A percentile compares a stretch with the other conserved stretches of the same genome.
Conservation (phyloP, 2,113 vertebrate species). For the Tychaedon coryphoeus region DNA sequence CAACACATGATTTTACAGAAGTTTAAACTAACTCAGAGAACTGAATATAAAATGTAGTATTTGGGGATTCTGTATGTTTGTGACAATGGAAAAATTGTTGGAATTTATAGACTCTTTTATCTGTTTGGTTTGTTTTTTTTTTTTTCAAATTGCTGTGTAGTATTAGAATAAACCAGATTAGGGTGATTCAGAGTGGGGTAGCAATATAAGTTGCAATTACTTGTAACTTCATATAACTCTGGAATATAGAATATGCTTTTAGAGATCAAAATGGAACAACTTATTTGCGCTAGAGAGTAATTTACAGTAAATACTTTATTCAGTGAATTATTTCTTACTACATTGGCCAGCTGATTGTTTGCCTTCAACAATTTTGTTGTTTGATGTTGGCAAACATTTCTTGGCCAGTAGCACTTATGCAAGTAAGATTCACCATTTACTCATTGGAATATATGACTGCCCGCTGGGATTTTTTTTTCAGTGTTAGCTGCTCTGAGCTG, state of each 20-base stretch:
- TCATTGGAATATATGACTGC: neutral
- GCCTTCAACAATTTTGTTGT: neutral
- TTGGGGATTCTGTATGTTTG: neutral
- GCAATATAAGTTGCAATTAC: neutral
- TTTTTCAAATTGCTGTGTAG: neutral
- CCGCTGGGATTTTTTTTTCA: neutral
- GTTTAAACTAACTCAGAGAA: neutral
- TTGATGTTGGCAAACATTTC: neutral
- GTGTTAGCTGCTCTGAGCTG: neutral
- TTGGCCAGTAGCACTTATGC: neutral
- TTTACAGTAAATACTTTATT: neutral
- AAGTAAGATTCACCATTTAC: neutral
- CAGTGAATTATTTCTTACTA: neutral
- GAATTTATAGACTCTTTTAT: neutral
- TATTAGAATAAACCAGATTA: neutral
- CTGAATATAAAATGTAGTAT: neutral
- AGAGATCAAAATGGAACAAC: neutral
- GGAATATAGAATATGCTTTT: neutral
- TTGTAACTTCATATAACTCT: neutral
- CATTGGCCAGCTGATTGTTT: neutral
- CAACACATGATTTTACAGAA: neutral
- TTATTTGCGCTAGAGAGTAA: neutral
- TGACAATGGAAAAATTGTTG: neutral
- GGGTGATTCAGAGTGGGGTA: neutral
- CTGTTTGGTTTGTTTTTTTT: neutral